Conservation (phyloP, 2,888 invertebrate species). For the Caenorhabditis sp. region DNA sequence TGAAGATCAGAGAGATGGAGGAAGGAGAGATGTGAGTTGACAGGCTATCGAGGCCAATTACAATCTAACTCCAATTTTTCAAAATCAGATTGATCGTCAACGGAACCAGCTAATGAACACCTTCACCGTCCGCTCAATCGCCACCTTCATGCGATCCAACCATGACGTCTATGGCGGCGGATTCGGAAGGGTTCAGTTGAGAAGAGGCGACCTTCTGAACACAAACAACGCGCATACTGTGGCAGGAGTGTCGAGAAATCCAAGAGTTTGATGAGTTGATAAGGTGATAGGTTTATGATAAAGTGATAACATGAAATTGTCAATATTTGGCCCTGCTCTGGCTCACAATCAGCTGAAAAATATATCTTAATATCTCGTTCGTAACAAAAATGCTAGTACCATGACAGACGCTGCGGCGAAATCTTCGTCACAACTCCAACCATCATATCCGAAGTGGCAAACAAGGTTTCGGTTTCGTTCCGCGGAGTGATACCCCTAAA, state of each 20-base stretch:
- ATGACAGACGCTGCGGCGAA: too few relatives aligned
- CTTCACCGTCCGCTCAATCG: slow-evolving; percentile 72
- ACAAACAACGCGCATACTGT: slow-evolving; percentile 39
- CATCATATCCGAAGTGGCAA: too few relatives aligned
- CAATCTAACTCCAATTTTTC: too few relatives aligned
- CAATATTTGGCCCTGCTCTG: too few relatives aligned
- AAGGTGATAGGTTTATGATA: not conserved
- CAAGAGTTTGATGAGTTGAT: not conserved
- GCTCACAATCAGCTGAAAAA: too few relatives aligned
- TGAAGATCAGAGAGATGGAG: not conserved
- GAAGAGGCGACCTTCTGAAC: slow-evolving; percentile 64
- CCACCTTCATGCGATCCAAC: slow-evolving; percentile 71
- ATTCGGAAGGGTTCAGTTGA: slow-evolving; percentile 70
- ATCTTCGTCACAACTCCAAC: not conserved
- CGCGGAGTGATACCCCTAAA: not conserved
- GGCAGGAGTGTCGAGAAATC: not conserved
- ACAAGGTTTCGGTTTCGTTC: not conserved
- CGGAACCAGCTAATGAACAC: slow-evolving; percentile 68
- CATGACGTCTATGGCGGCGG: slow-evolving; percentile 73
- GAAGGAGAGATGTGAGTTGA: not conserved
- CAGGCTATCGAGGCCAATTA: too few relatives aligned
- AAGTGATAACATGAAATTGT: too few relatives aligned
- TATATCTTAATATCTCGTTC: too few relatives aligned
- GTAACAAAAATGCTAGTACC: too few relatives aligned
- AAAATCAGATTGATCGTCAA: slow-evolving; percentile 23